Base-by-base conservation (phyloP, 2,888 invertebrate species). In the Drosophila quinaria region DNA sequence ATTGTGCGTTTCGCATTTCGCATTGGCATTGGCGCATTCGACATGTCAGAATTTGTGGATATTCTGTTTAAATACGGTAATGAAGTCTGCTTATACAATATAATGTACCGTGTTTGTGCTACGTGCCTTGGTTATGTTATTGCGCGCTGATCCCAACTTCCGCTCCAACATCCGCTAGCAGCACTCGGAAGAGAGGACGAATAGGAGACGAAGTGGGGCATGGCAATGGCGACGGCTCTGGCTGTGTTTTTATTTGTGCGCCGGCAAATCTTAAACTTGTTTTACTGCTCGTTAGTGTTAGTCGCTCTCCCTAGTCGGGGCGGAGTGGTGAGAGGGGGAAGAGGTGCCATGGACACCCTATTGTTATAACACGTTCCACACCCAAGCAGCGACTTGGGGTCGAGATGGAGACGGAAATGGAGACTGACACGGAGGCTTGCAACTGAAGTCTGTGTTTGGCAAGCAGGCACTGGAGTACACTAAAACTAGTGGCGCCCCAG, bases 61-160 rank as follows among this genome's bases (percentile, higher is more conserved):
- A 89, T 89, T 91, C 88, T 90, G 89, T 89, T 91, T 91, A 91
- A 91, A 91, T 90, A 90, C 89, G 90, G 91, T 91, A 91, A 91
- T 91, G 91, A 91, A 91, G 91, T 91, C 91, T 91, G 91, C 91
- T 91, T 91, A 91, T 87, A 91, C 90, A 89, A 91, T 91, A 91
- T 91, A 91, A 91, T 91, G 89, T 84, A 88, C 90, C 87, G 82
- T 91, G 91, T 91, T 91, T 91, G 91, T 90, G 88, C 82, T 91
- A 91, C 91, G 91, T 91, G 91, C 91, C 80, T 90, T 80, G 91
- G 91, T 88, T 91, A 81, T 90, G 87, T 90, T 90, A 90, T 90
- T 87, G 88, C 81, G 66, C 74, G 79, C 78, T 74, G 79, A 87
- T 75, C 85, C 68, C 69, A 55, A 58, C 78, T 65, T 76, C 78